A percentile compares a stretch with the other conserved stretches of the same genome.
These are phyloP conservation scores for Caenorhabditis elegans DNA, from an alignment of 1,140 invertebrate species.

Conservation along the genomic window DNA sequence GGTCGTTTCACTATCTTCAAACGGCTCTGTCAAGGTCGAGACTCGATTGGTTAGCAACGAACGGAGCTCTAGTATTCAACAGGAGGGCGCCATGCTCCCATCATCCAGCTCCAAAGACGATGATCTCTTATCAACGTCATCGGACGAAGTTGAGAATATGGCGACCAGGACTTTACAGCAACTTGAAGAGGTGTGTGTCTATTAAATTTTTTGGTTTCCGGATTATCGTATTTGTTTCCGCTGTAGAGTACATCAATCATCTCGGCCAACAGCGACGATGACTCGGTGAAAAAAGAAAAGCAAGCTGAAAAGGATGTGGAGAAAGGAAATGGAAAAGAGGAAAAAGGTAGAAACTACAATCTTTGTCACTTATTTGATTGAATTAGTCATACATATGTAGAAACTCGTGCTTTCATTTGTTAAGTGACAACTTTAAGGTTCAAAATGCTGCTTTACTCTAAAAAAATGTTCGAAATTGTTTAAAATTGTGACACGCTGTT, in stretches of 20 bases:
- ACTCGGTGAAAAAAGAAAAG: conserved; percentile 11
- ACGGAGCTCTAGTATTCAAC: conserved; percentile 30
- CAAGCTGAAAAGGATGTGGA: conserved; percentile 31
- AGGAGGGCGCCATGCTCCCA: conserved; percentile 53
- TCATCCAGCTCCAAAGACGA: conserved; percentile 52
- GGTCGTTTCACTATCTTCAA: conserved; percentile 53
- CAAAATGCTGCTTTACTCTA: too few species aligned
- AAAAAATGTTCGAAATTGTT: too few species aligned
- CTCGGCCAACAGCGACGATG: conserved; percentile 23
- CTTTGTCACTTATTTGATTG: not conserved
- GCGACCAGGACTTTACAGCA: conserved; percentile 49
- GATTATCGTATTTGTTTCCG: not conserved
- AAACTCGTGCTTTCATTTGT: too few species aligned
- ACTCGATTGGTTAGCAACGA: conserved; percentile 36
- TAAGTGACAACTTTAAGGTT: too few species aligned
- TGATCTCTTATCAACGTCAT: conserved; percentile 47
- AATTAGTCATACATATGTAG: too few species aligned
- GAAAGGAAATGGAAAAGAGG: not conserved
- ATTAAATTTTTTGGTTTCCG: conserved; percentile 17
- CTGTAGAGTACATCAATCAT: conserved; percentile 45
- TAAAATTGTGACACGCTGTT: too few species aligned
- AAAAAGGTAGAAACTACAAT: not conserved
- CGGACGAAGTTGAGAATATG: conserved; percentile 53
- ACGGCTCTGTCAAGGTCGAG: conserved; percentile 40
- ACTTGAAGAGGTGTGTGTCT: conserved; percentile 37